A percentile compares a stretch with the other conserved stretches of the same genome.
Conservation (phyloP, 2,888 invertebrate genomes). For the Slavum lentiscoides region DNA sequence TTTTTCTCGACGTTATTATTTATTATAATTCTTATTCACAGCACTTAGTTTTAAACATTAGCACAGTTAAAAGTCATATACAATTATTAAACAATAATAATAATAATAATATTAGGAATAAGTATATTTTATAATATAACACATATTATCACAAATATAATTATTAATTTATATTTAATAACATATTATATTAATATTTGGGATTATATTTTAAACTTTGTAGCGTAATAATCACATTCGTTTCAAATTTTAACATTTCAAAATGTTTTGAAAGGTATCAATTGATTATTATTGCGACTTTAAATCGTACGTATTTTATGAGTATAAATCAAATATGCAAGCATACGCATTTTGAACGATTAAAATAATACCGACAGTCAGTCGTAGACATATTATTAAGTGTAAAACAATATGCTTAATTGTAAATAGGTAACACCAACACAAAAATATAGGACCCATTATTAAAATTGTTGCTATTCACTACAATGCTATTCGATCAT, state of each 20-base stretch:
- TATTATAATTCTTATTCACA: too few species aligned
- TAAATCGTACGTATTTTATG: not conserved
- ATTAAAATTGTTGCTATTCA: not conserved
- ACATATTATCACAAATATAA: slow-evolving; percentile 5
- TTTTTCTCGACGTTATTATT: too few species aligned
- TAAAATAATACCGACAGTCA: too few species aligned
- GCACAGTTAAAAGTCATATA: too few species aligned
- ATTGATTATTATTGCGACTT: not conserved
- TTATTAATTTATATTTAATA: slow-evolving; percentile 12
- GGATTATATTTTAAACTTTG: not conserved
- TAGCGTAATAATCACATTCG: not conserved
- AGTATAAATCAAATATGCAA: not conserved
- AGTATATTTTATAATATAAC: slow-evolving; percentile 17
- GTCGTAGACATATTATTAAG: not conserved
- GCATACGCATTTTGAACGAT: not conserved
- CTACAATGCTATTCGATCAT: not conserved
- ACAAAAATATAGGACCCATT: not conserved
- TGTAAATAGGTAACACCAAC: not conserved
- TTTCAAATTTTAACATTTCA: not conserved
- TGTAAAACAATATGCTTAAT: not conserved
- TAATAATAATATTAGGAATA: slow-evolving; percentile 7
- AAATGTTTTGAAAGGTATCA: not conserved
- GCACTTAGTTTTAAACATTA: too few species aligned
- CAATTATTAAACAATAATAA: not conserved
- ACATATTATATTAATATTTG: slow-evolving; percentile 6